These are phyloP conservation scores for Toxotes lorentzi DNA, from an alignment of 2,797 vertebrate species.

Conservation along the genomic window DNA sequence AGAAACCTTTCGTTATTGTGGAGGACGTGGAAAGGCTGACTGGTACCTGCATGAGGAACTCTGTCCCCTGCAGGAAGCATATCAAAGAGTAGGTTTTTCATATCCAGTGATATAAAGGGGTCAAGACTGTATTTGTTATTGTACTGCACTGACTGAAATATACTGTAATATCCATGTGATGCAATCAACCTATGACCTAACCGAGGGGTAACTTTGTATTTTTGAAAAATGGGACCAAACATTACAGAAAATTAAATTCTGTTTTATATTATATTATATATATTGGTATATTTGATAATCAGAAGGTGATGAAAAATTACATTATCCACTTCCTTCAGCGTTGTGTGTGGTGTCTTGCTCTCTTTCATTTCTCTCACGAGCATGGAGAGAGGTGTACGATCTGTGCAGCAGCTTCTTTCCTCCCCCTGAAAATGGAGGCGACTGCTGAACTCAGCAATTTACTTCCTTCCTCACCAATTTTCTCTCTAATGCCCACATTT, in stretches of 20 bases:
- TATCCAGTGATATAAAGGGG: neutral
- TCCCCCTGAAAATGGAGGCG: conserved; percentile 58
- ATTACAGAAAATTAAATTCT: neutral
- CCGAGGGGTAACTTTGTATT: neutral
- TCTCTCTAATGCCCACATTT: conserved; percentile 42
- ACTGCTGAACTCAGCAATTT: conserved; percentile 76
- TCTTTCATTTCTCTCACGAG: conserved; percentile 9
- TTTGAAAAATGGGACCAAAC: neutral
- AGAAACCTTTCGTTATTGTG: conserved; percentile 97
- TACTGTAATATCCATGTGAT: neutral
- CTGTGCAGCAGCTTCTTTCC: conserved; percentile 46
- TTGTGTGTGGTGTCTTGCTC: neutral
- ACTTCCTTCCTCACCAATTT: conserved; percentile 58
- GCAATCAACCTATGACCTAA: neutral
- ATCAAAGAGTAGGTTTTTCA: conserved; percentile 91
- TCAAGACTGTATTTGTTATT: neutral
- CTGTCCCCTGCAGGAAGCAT: conserved; percentile 95
- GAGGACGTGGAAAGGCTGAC: conserved; percentile 97
- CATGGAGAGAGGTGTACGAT: conserved; percentile 32
- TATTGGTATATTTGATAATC: neutral
- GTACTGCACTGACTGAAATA: neutral
- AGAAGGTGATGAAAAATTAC: conserved; percentile 13
- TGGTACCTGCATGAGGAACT: conserved; percentile 96
- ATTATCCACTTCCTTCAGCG: conserved; percentile 25
- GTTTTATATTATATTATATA: no score